Percentiles rank a stretch among this genome's conserved stretches.
These are phyloP conservation scores for Vicugna pacos DNA, from an alignment of 2,113 vertebrate genomes.

Conservation along the genomic window DNA sequence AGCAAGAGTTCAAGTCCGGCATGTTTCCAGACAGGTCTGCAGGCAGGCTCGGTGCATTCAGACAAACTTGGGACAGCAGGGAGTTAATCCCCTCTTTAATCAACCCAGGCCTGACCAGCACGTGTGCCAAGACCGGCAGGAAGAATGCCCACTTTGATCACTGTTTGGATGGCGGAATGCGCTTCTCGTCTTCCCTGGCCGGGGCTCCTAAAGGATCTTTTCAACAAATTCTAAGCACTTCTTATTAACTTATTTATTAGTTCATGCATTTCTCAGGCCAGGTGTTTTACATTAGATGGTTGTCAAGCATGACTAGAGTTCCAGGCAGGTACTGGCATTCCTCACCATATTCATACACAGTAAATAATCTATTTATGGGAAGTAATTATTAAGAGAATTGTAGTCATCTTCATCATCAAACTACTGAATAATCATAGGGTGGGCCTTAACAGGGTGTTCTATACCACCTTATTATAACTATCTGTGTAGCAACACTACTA, in stretches of 20 bases:
- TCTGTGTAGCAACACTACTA: not conserved
- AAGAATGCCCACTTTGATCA: slow-evolving; percentile 85
- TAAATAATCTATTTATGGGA: not conserved
- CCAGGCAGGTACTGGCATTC: slow-evolving; percentile 60
- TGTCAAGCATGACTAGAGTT: slow-evolving; percentile 64
- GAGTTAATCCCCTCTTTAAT: slow-evolving; percentile 89
- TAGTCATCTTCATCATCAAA: not conserved
- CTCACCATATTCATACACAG: not conserved
- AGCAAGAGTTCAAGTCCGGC: slow-evolving; percentile 74
- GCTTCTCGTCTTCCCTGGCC: slow-evolving; percentile 77
- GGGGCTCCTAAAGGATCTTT: slow-evolving; percentile 75
- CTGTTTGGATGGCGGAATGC: slow-evolving; percentile 79
- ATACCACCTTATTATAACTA: not conserved
- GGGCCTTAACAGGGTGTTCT: not conserved
- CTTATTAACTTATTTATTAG: slow-evolving; percentile 80
- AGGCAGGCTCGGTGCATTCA: slow-evolving; percentile 70
- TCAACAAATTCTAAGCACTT: slow-evolving; percentile 76
- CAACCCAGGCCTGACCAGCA: slow-evolving; percentile 79
- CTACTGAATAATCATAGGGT: not conserved
- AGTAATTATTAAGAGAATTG: not conserved
- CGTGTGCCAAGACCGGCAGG: slow-evolving; percentile 79
- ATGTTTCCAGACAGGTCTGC: slow-evolving; percentile 68
- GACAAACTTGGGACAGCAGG: slow-evolving; percentile 81
- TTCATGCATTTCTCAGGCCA: slow-evolving; percentile 54
- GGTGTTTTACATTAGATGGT: slow-evolving; percentile 71